A percentile compares a stretch with the other conserved stretches of the same genome.
Conservation (phyloP, 1,140 invertebrate species). For the Drosophila setifemur region DNA sequence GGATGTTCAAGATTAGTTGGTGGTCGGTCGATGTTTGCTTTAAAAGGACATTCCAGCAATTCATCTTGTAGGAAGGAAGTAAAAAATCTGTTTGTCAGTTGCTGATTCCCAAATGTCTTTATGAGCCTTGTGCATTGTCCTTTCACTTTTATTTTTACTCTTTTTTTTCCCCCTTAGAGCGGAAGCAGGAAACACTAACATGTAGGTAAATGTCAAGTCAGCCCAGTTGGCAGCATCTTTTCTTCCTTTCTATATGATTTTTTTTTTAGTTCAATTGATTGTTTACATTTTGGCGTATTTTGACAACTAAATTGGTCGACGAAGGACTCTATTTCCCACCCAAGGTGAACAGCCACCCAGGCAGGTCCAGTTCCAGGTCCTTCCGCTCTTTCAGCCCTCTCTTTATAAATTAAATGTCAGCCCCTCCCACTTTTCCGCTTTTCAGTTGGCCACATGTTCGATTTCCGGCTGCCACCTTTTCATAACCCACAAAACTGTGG, state of each 20-base stretch:
- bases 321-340: conserved; percentile 29
- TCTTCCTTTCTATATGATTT: conserved; percentile 30
- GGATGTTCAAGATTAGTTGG: conserved; percentile 71
- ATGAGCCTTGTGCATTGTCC: conserved; percentile 49
- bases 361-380: neutral
- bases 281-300: conserved; percentile 75
- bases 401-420: conserved; percentile 74
- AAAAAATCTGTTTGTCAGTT: conserved; percentile 71
- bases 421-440: conserved; percentile 42
- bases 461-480: conserved; percentile 64
- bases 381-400: too few species aligned
- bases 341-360: conserved; percentile 36
- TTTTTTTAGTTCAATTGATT: conserved; percentile 59
- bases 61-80: conserved; percentile 66
- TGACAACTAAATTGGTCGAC: conserved; percentile 71
- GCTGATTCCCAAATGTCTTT: conserved; percentile 58
- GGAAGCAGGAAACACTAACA: conserved; percentile 69
- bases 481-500: conserved; percentile 66
- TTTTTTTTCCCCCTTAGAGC: conserved; percentile 18
- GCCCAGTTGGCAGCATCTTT: conserved; percentile 33
- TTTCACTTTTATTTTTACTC: conserved; percentile 24
- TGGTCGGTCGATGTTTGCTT: conserved; percentile 72
- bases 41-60: conserved; percentile 77
- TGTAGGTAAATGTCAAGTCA: conserved; percentile 77
- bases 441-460: conserved; percentile 66